A percentile compares a stretch with the other conserved stretches of the same genome.
Evolutionary conservation across 2,888 invertebrate species (phyloP).

Genomic region (Laspeyria flexula): DNA sequence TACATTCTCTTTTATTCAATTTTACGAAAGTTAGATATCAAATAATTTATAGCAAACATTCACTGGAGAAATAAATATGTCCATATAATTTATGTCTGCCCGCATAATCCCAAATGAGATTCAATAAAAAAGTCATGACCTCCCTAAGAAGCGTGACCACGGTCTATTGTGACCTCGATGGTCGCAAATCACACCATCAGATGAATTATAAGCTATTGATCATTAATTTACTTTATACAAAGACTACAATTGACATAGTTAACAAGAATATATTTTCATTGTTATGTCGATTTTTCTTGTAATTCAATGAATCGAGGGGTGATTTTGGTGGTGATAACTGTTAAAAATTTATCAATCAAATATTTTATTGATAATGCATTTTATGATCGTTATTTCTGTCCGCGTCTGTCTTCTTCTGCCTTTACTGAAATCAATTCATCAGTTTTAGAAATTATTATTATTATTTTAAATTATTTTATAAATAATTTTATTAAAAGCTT

Average conservation of each 20-base stretch:
- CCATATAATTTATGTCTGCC: constrained; percentile 49
- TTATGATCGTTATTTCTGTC: too few species aligned
- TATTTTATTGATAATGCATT: too few species aligned
- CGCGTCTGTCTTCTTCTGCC: too few species aligned
- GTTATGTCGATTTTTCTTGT: background rate
- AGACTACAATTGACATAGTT: constrained; percentile 14
- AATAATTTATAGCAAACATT: constrained; percentile 3
- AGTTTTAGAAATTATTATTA: too few species aligned
- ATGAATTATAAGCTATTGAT: constrained; percentile 43
- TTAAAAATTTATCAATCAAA: too few species aligned
- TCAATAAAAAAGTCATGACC: constrained; percentile 78
- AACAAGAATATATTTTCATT: constrained; percentile 2
- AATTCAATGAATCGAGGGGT: background rate
- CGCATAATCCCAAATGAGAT: constrained; percentile 72
- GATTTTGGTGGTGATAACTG: background rate
- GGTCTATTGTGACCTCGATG: constrained; percentile 63
- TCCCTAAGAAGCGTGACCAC: constrained; percentile 51
- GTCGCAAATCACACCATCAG: constrained; percentile 63
- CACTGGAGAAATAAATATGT: constrained; percentile 29
- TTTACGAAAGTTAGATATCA: too few species aligned
- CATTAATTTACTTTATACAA: constrained; percentile 38
- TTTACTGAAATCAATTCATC: too few species aligned
- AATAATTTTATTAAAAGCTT: too few species aligned
- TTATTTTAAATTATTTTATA: too few species aligned
- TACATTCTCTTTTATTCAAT: too few species aligned